Base-by-base conservation (phyloP, 2,797 vertebrate species). In the Acanthurus tractus region DNA sequence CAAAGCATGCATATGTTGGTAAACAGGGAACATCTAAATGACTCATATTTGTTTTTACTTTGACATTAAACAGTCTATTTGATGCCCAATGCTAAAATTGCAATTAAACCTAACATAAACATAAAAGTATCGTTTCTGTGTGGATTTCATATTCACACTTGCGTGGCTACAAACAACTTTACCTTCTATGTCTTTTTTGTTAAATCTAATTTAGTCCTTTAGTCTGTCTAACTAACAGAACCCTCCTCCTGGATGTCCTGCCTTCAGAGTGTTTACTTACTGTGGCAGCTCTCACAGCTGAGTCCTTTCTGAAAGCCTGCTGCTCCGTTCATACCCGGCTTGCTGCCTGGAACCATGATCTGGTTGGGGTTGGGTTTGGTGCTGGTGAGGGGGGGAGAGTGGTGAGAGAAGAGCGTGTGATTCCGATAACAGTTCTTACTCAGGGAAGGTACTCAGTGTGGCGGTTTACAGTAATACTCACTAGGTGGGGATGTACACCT, bases 401-500 rank as follows among this genome's bases (percentile, higher is more conserved):
- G 6, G 1, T 4, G 42, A 56, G 29, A 73, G 11, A 23, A 46
- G 17, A 63, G 12, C 0, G 40, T 49, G 61, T 82, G 63, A 62
- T 36, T 34, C 40, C n/a, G 40, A 67, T n/a, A 17, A 53, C 44
- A 15, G 46, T 3, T 70, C 12, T 7, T 9, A 48, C 42, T 12
- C 0, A 7, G 5, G 6, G 10, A n/a, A 22, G 13, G 14, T 2
- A 1, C 8, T 54, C 3, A 1, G 12, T 52, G 42, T 0, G 63
- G 65, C 42, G 63, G 68, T 66, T 52, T 18, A n/a, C 8, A 23
- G 8, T 5, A 8, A 53, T 88, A 97, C 98, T 99, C 93, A 99
- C 98, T 99, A 99, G 92, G 98, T 99, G 64, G 98, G 98, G 90
- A 99, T 99, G 93, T 99, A 99, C 72, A 99, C 98, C 94, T 99